Base-by-base conservation (phyloP, 2,888 invertebrate genomes). In the Drosophila melanosoma region DNA sequence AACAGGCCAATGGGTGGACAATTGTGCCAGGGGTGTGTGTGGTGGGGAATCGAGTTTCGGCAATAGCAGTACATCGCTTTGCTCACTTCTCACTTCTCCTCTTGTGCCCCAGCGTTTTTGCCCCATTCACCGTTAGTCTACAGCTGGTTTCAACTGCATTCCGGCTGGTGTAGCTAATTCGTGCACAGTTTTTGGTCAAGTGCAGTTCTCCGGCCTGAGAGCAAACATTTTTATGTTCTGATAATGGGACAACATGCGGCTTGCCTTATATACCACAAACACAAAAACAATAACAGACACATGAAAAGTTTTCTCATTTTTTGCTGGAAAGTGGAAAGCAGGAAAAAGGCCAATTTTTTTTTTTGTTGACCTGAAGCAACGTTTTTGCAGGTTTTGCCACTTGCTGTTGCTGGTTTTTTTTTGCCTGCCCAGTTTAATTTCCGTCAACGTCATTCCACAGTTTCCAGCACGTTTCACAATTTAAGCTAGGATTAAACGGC, bases 231-330 rank as follows among this genome's bases (percentile, higher is more conserved):
- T 76, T 63, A 69, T 63, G 69, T 82, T 57, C 68, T 73, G 89
- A 82, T 85, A 83, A 82, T 88, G 72, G 83, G 69, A 81, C 83
- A 86, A 71, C 86, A 88, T 77, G 86, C 74, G 86, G 83, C 61
- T 71, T 53, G 36, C 63, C 42, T 20, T 45, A 8, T 36, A 51
- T 29, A 52, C 61, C 26, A 56, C 48, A 62, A 17, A 56, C 59
- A 62, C 36, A 59, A 23, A 61, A 36, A 29, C 20, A 56, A 26
- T 65, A n/a, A 40, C 23, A 52, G n/a, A 38, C 53, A 60, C 57
- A 17, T 40, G 23, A 48, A 68, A 80, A 49, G 64, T 80, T 62
- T 49, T 15, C 29, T 20, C 40, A 58, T 58, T 74, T 76, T 78
- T 79, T 69, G 61, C 29, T 42, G 26, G 11, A 52, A 38, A 33